Evolutionary conservation across 2,113 vertebrate species (phyloP), one percentile per base, ranked within the genome.

Genomic region (Chascanopsetta lugubris): DNA sequence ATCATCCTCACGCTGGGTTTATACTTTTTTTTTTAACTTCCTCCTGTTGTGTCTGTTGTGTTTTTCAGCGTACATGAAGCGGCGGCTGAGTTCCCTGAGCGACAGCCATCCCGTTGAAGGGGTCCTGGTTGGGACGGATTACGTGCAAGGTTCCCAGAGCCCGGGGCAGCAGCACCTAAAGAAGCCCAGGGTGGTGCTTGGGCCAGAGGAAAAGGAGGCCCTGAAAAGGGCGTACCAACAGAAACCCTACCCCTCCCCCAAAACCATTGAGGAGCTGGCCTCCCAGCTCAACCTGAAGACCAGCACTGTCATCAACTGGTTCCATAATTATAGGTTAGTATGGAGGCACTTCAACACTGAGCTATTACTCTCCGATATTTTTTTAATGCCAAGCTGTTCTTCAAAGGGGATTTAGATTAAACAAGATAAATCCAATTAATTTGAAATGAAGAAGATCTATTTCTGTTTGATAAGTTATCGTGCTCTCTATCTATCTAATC

Each of bases 251-350:
- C 97, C 97, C 70, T 99, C 92, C 10, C 92, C 92, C 54, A 98
- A 98, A 94, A 99, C 97, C 88, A 97, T 99, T 53, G 97, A 99
- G 90, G 97, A 98, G 84, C 95, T 99, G 20, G 96, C 97, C 79
- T 96, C 94, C 38, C 96, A 98, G 92, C 97, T 99, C 83, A 95
- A 97, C 91, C 91, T 99, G 88, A 99, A 97, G 93, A 98, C 96
- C 94, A 99, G 97, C 91, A 99, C 97, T 0, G 97, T 99, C 84
- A 97, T 98, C 92, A 99, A 99, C 91, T 99, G 97, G 97, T 99
- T 99, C 89, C 97, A 99, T 86, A 99, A 99, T 87, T 98, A 99
- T 93, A 96, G 97, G 97, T 99, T 69, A 87, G 80, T n/a, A 20
- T 11, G 12, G 43, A n/a, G 0, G 0, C 21, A 8, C 3, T 40